These are phyloP conservation scores for Deroptyus accipitrinus DNA, from an alignment of 2,113 vertebrate genomes.

Conservation along the genomic window DNA sequence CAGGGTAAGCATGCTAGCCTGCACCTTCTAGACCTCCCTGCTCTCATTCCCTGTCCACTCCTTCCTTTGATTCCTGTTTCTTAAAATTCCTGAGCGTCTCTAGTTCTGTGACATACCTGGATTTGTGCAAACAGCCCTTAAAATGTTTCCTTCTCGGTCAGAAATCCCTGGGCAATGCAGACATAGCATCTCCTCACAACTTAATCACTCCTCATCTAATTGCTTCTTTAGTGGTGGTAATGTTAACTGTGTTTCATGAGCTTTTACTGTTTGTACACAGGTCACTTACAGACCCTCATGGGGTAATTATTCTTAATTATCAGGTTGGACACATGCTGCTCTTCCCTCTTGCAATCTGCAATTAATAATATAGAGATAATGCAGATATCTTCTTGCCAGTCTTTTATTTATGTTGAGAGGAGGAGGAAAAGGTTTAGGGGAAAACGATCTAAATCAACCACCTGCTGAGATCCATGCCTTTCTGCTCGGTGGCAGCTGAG, in stretches of 20 bases:
- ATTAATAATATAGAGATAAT: not conserved
- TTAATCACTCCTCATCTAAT: not conserved
- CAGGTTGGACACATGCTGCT: constrained; percentile 28
- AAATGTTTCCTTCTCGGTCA: not conserved
- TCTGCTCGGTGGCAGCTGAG: not conserved
- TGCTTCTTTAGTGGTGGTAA: not conserved
- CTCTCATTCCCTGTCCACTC: not conserved
- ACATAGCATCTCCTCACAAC: not conserved
- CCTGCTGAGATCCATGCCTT: not conserved
- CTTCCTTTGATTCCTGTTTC: not conserved
- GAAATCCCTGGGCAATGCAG: not conserved
- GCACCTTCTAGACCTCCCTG: not conserved
- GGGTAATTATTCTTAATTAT: constrained; percentile 53
- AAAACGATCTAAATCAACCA: constrained; percentile 9
- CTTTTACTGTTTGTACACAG: constrained; percentile 1
- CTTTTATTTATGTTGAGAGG: constrained; percentile 9
- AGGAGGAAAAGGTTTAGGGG: not conserved
- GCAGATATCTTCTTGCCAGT: not conserved
- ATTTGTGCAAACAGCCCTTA: not conserved
- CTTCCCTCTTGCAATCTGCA: constrained; percentile 1
- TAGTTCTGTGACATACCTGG: not conserved
- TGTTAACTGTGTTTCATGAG: not conserved
- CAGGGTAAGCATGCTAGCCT: not conserved
- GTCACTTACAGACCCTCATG: constrained; percentile 15
- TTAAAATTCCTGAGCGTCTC: not conserved